phyloP scores from a whole-genome alignment of 2,797 vertebrate genomes.

The Basileuterus tristriatus region DNA sequence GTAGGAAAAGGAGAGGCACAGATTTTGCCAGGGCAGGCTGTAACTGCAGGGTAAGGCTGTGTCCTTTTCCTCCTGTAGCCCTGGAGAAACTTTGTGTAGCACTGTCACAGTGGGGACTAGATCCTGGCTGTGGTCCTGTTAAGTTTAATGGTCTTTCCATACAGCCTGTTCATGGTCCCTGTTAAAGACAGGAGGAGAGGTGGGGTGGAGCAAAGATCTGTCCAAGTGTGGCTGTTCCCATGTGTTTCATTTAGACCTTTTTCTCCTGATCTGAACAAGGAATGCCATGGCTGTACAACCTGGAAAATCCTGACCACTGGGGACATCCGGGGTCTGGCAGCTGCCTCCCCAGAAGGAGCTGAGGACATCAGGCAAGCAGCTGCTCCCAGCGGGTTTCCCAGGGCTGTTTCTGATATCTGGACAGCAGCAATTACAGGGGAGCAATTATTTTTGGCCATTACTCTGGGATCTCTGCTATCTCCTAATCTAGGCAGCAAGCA shows the following conservation, averaged over 20 bases:
- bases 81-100: not conserved
- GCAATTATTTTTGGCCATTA: not conserved
- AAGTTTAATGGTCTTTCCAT: not conserved
- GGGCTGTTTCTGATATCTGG: not conserved
- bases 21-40: not conserved
- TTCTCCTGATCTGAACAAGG: not conserved
- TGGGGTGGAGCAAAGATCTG: not conserved
- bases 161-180: not conserved
- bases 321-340: not conserved
- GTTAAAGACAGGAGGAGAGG: not conserved
- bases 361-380: not conserved
- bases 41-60: not conserved
- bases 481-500: slow-evolving; percentile 15
- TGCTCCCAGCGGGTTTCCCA: not conserved
- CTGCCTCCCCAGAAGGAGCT: not conserved
- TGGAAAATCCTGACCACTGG: not conserved
- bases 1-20: not conserved
- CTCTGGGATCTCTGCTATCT: slow-evolving; percentile 10
- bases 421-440: not conserved
- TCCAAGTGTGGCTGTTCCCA: not conserved
- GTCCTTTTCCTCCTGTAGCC: not conserved
- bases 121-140: not conserved
- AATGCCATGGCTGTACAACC: not conserved
- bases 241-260: not conserved
- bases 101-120: not conserved